phyloP scores from a whole-genome alignment of 2,113 vertebrate genomes.

The Nyctereutes procyonoides region DNA sequence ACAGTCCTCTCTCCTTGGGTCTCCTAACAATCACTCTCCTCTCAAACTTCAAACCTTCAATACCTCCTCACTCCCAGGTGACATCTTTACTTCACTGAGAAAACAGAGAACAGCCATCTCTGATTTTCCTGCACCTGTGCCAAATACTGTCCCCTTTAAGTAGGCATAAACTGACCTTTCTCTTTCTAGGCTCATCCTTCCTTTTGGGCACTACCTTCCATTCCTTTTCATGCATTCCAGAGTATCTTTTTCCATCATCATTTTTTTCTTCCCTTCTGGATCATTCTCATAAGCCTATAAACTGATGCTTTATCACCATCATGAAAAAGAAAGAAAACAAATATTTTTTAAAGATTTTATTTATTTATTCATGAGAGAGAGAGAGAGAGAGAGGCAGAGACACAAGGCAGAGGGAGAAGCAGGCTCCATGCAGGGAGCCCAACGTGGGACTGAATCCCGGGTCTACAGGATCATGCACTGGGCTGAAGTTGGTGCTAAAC shows the following conservation, averaged over 20 bases:
- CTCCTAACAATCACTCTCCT: not conserved
- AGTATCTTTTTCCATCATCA: not conserved
- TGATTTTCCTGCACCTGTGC: not conserved
- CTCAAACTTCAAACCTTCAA: not conserved
- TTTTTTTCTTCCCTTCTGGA: not conserved
- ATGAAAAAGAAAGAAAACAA: not conserved
- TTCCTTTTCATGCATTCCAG: not conserved
- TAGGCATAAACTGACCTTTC: not conserved
- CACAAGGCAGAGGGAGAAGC: no score
- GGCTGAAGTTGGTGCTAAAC: no score
- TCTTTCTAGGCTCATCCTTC: not conserved
- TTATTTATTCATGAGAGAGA: no score
- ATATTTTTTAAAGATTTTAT: no score
- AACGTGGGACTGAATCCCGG: no score
- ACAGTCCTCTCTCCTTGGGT: not conserved
- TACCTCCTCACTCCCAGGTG: not conserved
- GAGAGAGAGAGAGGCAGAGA: no score
- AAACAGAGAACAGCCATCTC: not conserved
- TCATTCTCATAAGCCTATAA: not conserved
- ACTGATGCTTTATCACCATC: no score
- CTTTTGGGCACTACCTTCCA: not conserved
- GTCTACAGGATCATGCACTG: no score
- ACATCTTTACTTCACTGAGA: not conserved
- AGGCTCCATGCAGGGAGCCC: no score
- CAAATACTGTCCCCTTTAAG: no score